Conservation (phyloP, 37 sponge, comb jelly and placozoan species). For the Chondrilla cf. caribensis region DNA sequence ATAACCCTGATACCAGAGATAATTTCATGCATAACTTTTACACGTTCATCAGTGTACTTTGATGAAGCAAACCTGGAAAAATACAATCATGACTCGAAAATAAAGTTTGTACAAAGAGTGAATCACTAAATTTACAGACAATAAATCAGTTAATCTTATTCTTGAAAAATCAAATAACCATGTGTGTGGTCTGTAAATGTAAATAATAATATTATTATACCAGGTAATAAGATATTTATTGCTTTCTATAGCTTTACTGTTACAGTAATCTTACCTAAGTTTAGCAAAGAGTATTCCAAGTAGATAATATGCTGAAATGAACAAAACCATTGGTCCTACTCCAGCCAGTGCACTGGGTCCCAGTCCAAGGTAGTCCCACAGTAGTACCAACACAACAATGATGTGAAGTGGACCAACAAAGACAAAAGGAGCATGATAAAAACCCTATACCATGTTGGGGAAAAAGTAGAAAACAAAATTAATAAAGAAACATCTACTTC, state of each 20-base stretch:
- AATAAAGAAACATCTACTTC: not conserved
- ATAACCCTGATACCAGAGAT: slow-evolving; percentile 80
- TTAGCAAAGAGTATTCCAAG: not conserved
- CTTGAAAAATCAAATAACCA: not conserved
- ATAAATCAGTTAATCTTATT: not conserved
- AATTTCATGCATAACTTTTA: slow-evolving; percentile 74
- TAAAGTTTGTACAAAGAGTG: too few relatives aligned
- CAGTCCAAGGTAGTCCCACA: slow-evolving; percentile 18
- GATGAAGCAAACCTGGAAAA: slow-evolving; percentile 56
- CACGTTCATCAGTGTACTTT: slow-evolving; percentile 61
- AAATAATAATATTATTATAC: not conserved
- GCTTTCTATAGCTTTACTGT: too few relatives aligned
- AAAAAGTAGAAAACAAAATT: not conserved
- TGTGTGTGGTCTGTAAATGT: not conserved
- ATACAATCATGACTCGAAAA: not conserved
- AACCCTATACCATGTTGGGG: slow-evolving; percentile 9
- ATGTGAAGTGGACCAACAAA: not conserved
- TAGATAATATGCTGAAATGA: not conserved
- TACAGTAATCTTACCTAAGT: slow-evolving; percentile 1
- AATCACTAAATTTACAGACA: too few relatives aligned
- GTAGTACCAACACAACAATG: not conserved
- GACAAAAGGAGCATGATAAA: not conserved
- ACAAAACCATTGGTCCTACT: not conserved
- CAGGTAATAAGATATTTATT: too few relatives aligned
- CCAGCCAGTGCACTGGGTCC: slow-evolving; percentile 15